A percentile compares a stretch with the other conserved stretches of the same genome.
These are phyloP conservation scores for Musca vetustissima DNA, from an alignment of 1,140 invertebrate species.

Conservation along the genomic window DNA sequence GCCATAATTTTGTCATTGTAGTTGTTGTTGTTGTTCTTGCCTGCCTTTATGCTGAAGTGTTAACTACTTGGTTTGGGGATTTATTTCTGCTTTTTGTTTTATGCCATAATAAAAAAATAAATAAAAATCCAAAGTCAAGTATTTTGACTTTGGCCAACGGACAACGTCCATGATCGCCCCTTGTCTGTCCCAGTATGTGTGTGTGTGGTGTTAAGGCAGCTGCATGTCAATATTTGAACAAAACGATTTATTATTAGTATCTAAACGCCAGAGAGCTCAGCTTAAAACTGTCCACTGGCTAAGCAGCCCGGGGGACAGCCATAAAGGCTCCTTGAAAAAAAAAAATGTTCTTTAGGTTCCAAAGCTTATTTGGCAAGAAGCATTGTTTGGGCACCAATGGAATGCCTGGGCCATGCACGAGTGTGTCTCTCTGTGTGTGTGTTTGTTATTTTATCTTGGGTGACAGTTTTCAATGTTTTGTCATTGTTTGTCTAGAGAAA, in stretches of 20 bases:
- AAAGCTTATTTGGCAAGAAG: too few relatives aligned
- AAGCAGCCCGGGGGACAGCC: too few relatives aligned
- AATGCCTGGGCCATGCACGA: too few relatives aligned
- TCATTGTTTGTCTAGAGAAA: conserved; percentile 17
- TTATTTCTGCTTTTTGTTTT: background rate
- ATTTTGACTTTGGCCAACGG: conserved; percentile 8
- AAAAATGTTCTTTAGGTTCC: too few relatives aligned
- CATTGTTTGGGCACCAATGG: background rate
- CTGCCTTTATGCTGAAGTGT: conserved; percentile 6
- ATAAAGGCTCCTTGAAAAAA: too few relatives aligned
- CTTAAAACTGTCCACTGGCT: too few relatives aligned
- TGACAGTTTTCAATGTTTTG: conserved; percentile 23
- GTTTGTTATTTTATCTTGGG: background rate
- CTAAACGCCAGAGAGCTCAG: too few relatives aligned
- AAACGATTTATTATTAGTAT: conserved; percentile 23
- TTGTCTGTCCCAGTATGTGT: too few relatives aligned
- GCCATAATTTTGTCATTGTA: too few relatives aligned
- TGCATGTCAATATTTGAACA: conserved; percentile 21
- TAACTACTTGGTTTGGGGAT: conserved; percentile 14
- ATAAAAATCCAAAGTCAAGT: conserved; percentile 5
- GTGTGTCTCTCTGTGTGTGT: background rate
- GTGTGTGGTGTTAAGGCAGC: background rate
- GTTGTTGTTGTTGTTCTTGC: background rate
- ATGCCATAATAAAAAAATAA: too few relatives aligned
- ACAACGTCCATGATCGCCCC: background rate